Conservation (phyloP, 2,113 vertebrate genomes). For the Campylomormyrus tamandua region DNA sequence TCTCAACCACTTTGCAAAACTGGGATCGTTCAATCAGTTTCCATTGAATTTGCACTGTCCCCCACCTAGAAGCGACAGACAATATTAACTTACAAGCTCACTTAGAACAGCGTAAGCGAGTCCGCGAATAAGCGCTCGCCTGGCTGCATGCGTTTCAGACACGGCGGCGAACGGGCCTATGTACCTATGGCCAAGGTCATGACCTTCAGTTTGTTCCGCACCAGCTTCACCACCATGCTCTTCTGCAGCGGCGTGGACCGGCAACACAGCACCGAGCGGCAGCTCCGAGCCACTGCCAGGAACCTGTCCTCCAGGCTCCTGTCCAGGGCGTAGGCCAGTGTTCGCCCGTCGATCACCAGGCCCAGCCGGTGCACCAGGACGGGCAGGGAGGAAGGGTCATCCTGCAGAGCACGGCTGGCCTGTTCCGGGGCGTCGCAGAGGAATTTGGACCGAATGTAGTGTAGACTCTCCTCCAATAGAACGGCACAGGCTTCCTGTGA, state of each 20-base stretch:
- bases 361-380: constrained; percentile 65
- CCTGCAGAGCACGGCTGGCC: constrained; percentile 41
- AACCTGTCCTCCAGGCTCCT: constrained; percentile 82
- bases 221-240: constrained; percentile 93
- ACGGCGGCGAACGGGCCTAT: background rate
- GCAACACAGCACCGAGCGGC: constrained; percentile 86
- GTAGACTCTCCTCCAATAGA: constrained; percentile 81
- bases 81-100: background rate
- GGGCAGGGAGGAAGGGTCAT: constrained; percentile 46
- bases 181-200: constrained; percentile 95
- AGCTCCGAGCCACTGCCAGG: constrained; percentile 76
- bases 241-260: constrained; percentile 92
- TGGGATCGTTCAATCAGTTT: background rate
- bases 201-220: constrained; percentile 90
- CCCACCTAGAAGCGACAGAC: background rate
- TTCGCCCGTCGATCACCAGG: constrained; percentile 87
- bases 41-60: background rate
- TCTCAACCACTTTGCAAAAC: background rate
- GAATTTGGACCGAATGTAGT: constrained; percentile 74
- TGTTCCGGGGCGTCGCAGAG: constrained; percentile 52
- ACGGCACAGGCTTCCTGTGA: constrained; percentile 80
- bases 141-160: background rate
- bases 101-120: background rate
- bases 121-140: background rate
- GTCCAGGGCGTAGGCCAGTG: constrained; percentile 85